Base-by-base conservation (phyloP, 2,888 invertebrate genomes). In the Latheticus oryzae region DNA sequence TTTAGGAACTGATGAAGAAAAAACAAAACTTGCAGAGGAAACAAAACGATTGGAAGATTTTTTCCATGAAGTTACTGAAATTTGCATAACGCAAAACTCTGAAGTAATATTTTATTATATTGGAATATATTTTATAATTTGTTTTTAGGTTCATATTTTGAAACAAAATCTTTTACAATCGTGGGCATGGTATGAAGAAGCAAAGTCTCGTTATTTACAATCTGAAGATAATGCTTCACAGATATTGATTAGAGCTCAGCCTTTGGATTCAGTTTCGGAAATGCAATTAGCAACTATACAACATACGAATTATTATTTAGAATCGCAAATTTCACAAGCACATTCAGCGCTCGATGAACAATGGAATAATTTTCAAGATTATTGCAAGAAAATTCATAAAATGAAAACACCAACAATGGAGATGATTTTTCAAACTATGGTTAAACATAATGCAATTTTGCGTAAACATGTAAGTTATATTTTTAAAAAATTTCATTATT, bases 361-460 rank as follows among this genome's bases (percentile, higher is more conserved):
- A 65, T 93, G 93, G 93, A 84, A 86, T 16, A 85, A 84, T 55
- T 84, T 82, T 68, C 84, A 84, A 69, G 80, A 83, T 62, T 76
- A 84, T 30, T 79, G 59, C 19, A 35, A 37, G 48, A 80, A 79
- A 67, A 79, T 65, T 74, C 76, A 81, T 73, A 70, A 73, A 53
- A 83, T 87, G 80, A 84, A 85, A 55, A 83, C 87, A 8, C 91
- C 92, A 0, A 86, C 86, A 17, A 78, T 91, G 66, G 91, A 93
- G 69, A 85, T 87, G 17, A 85, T 93, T 4, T 94, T 92, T 78
- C 90, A 91, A 69, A 88, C 90, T 0, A 80, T 94, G 70, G 86
- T 89, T 16, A 86, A 85, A 57, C 88, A 93, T 61, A 87, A 87
- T 64, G 89, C 89, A 62, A 85, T 88, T 56, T 79, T 87, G 13